Evolutionary conservation across 2,113 vertebrate species (phyloP), one percentile per base, ranked within the genome.

Genomic region (Atlantisia rogersi): DNA sequence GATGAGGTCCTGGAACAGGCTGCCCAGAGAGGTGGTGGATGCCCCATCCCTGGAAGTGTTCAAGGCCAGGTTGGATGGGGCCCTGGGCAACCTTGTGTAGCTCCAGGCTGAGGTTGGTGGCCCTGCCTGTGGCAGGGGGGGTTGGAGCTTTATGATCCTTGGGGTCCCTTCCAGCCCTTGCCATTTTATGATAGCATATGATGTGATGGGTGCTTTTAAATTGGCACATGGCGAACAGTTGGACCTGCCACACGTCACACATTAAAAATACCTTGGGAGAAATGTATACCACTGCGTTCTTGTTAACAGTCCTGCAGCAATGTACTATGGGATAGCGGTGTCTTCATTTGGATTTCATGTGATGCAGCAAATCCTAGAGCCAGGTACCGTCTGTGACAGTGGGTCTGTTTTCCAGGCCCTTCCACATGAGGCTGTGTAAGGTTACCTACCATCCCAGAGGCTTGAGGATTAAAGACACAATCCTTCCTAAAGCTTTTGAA

Each of bases 341-440:
- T 37, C 29, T 78, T 68, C 28, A 10, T 60, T 55, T 81, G 39
- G 11, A 21, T 78, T 74, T 82, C 65, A 37, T 20, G 9, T 37
- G 28, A 20, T 21, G 17, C 12, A 28, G 32, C 48, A 79, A 75
- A 44, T 75, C 63, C 22, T 39, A 19, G 32, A 58, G 58, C 18
- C 29, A 28, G 56, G 22, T 44, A 35, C 40, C 11, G 5, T 64
- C 42, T 58, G n/a, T 22, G 31, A 13, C 2, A 20, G 17, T 28
- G 39, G 10, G 20, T 64, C 79, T 16, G 16, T 53, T 87, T 60
- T 90, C 46, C 68, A 65, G 39, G 44, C 35, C 31, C 50, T 44
- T 1, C 31, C 19, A 10, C 0, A 1, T 69, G 56, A 44, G 39
- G 6, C 2, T 50, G 50, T 44, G 24, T 39, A 35, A 77, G 22